These are phyloP conservation scores for Mesembrinibis cayennensis DNA, from an alignment of 2,113 vertebrate species.

Conservation along the genomic window DNA sequence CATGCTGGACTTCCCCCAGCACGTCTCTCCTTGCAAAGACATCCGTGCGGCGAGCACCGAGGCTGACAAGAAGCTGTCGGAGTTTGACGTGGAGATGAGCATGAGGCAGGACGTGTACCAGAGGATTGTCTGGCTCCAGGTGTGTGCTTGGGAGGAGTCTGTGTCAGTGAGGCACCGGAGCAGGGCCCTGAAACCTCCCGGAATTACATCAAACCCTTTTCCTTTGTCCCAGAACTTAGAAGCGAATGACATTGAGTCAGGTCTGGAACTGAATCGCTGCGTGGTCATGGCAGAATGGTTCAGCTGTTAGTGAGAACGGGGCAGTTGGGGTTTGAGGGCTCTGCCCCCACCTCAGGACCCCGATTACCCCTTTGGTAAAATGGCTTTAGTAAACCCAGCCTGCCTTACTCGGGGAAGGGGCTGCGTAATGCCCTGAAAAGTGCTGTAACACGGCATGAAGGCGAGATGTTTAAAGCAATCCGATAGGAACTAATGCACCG, in stretches of 20 bases:
- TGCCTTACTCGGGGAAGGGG: fast-evolving
- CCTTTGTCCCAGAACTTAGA: fast-evolving
- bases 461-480: fast-evolving
- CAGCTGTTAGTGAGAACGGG: not conserved
- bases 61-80: slow-evolving; percentile 92
- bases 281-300: fast-evolving
- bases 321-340: not conserved
- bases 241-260: fast-evolving
- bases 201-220: not conserved
- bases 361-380: not conserved
- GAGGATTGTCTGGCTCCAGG: slow-evolving; percentile 90
- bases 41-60: slow-evolving; percentile 89
- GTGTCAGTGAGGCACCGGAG: fast-evolving
- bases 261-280: fast-evolving
- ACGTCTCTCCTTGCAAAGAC: slow-evolving; percentile 88
- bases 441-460: fast-evolving
- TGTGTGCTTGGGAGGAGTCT: not conserved
- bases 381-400: not conserved
- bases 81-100: slow-evolving; percentile 98
- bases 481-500: fast-evolving
- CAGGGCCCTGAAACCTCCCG: not conserved
- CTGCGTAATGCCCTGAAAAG: not conserved
- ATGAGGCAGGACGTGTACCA: slow-evolving; percentile 96
- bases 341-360: not conserved
- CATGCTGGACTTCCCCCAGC: slow-evolving; percentile 95